A percentile compares a stretch with the other conserved stretches of the same genome.
These are phyloP conservation scores for Lepidurus arcticus DNA, from an alignment of 1,140 invertebrate species.

Conservation along the genomic window DNA sequence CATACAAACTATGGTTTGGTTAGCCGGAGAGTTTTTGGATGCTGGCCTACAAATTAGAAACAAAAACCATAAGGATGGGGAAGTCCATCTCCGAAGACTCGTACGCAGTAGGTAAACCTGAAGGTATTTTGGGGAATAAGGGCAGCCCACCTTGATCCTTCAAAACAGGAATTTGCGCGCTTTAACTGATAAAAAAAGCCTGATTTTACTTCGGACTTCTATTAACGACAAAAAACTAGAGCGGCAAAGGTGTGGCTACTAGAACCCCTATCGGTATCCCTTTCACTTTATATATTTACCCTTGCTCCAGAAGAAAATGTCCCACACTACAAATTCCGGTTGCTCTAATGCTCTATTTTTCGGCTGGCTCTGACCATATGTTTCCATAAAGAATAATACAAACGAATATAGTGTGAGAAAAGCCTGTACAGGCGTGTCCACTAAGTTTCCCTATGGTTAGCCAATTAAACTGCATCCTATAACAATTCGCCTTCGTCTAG, in stretches of 20 bases:
- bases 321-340: slow-evolving; percentile 1
- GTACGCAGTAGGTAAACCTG: background rate
- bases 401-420: background rate
- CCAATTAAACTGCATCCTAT: too few relatives aligned
- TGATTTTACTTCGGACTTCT: background rate
- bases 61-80: too few relatives aligned
- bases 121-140: background rate
- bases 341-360: background rate
- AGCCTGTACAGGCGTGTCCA: too few relatives aligned
- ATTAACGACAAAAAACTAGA: background rate
- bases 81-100: background rate
- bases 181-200: background rate
- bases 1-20: background rate
- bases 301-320: background rate
- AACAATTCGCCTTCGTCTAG: too few relatives aligned
- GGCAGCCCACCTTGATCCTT: too few relatives aligned
- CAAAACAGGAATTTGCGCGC: too few relatives aligned
- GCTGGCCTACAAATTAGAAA: too few relatives aligned
- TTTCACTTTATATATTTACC: slow-evolving; percentile 18
- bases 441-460: too few relatives aligned
- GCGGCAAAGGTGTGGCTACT: background rate
- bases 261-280: background rate
- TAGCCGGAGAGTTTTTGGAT: too few relatives aligned
- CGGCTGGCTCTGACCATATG: background rate
- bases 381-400: background rate